A percentile compares a stretch with the other conserved stretches of the same genome.
Evolutionary conservation across 1,140 invertebrate genomes (phyloP).

Genomic region (Cydia splendana): DNA sequence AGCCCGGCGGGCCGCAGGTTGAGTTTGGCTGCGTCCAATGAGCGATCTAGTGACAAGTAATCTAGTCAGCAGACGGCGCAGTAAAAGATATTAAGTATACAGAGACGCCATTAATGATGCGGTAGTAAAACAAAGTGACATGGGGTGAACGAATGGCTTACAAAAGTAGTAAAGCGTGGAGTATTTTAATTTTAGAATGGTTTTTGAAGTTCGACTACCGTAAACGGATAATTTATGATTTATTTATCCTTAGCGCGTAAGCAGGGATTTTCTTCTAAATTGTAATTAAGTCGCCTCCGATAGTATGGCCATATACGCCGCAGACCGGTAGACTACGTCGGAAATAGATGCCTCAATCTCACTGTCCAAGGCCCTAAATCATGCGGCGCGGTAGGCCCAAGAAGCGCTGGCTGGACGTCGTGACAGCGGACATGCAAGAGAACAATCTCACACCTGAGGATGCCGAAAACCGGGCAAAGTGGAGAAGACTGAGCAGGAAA

Average conservation of each 20-base stretch:
- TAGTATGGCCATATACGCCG: no score
- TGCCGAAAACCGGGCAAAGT: no score
- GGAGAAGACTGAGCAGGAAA: no score
- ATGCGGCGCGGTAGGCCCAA: no score
- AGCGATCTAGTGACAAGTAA: not conserved
- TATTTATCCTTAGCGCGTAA: not conserved
- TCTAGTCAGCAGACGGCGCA: not conserved
- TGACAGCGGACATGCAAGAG: no score
- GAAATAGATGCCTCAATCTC: no score
- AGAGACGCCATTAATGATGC: conserved; percentile 26
- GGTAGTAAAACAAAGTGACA: conserved; percentile 30
- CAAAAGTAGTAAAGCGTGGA: not conserved
- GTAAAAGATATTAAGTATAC: conserved; percentile 23
- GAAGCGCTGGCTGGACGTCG: no score
- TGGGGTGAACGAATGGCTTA: conserved; percentile 8
- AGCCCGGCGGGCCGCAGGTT: no score
- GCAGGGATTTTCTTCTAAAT: not conserved
- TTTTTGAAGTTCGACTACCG: not conserved
- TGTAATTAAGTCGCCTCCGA: no score
- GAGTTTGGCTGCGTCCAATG: not conserved
- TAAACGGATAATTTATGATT: not conserved
- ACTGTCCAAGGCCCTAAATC: no score
- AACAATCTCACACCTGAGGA: no score
- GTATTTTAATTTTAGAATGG: conserved; percentile 16
- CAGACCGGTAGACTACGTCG: no score